Base-by-base conservation (phyloP, 2,113 vertebrate genomes). In the Etia nguti region DNA sequence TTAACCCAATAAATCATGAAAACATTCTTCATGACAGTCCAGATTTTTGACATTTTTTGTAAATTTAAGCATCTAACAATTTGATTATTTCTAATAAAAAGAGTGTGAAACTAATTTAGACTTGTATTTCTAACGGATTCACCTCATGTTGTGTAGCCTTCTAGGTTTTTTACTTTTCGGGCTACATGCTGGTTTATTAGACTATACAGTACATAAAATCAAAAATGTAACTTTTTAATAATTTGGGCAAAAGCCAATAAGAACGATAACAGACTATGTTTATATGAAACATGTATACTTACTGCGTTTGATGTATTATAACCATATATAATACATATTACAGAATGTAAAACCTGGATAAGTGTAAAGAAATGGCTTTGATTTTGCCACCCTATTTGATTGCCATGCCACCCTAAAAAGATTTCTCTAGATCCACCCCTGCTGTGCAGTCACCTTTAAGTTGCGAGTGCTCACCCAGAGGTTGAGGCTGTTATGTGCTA, bases 381-480 rank as follows among this genome's bases (percentile, higher is more conserved):
- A 65, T 8, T 65, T 65, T 38, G 60, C 10, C 60, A 38, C 18
- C 60, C 31, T 65, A 31, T 65, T 65, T 65, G 60, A 65, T 8
- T 65, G 1, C 6, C n/a, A 20, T 65, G 10, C 60, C 10, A 65
- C 31, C 60, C 10, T n/a, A 38, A 1, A 38, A 0, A 8, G 8
- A 65, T 65, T 36, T 1, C 31, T 11, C 31, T 0, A 7, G 31
- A 18, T 20, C 29, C 56, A 9, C 56, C 15, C 56, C 15, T 59
- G 56, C 62, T 24, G 1, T 73, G 22, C 65, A 46, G 11, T 41
- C n/a, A 68, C 0, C 65, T 46, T 73, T 15, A 43, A 3, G 36
- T 24, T 70, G 4, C 2, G 24, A 70, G 12, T 24, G 36, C n/a
- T 70, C 38, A 70, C n/a, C 36, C 38, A 70, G 38, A 43, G 38